phyloP scores from a whole-genome alignment of 2,888 invertebrate genomes.

The Plebejus argus region DNA sequence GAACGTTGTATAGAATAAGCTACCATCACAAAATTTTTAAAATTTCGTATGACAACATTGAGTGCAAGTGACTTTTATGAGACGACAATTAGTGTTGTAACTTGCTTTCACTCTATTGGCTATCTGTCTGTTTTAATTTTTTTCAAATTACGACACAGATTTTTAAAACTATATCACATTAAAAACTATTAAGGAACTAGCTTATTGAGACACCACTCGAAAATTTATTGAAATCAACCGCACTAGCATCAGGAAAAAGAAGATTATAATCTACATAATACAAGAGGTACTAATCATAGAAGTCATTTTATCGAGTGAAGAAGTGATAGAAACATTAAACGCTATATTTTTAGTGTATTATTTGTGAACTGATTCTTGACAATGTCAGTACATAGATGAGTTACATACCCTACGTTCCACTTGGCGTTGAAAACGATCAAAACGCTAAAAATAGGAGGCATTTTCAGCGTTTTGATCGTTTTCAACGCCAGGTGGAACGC shows the following conservation, averaged over 20 bases:
- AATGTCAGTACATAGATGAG: not conserved
- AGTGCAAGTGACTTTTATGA: not conserved
- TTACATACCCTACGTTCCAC: no score
- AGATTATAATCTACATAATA: not conserved
- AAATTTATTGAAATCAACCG: not conserved
- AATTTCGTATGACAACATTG: not conserved
- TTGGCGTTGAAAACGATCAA: no score
- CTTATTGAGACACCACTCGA: not conserved
- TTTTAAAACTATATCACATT: no score
- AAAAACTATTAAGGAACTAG: not conserved
- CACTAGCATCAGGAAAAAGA: not conserved
- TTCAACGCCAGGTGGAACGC: no score
- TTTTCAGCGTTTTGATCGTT: no score
- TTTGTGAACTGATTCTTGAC: not conserved
- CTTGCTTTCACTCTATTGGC: not conserved
- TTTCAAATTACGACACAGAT: not conserved
- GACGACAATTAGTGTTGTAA: not conserved
- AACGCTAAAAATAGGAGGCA: no score
- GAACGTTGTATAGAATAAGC: not conserved
- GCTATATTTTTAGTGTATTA: not conserved
- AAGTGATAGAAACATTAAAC: not conserved
- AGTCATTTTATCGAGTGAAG: not conserved
- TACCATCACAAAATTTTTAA: not conserved
- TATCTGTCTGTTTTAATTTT: not conserved
- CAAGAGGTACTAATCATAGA: not conserved